phyloP scores from a whole-genome alignment of 2,113 vertebrate species.

The Thinocorus orbignyianus region DNA sequence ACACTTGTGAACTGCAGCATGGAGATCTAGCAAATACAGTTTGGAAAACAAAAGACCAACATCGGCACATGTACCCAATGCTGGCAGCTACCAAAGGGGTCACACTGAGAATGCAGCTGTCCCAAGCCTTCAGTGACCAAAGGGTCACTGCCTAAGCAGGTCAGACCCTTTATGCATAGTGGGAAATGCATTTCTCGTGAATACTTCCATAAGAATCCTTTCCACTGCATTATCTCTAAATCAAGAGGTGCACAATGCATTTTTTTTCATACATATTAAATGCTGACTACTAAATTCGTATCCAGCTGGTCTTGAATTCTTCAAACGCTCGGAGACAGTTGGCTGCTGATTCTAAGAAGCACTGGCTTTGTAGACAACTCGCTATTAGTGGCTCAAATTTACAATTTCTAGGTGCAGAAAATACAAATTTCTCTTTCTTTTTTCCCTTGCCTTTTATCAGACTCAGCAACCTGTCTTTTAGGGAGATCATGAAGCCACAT shows the following conservation, averaged over 20 bases:
- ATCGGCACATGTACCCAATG: fast-evolving
- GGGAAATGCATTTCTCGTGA: background rate
- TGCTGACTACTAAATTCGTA: background rate
- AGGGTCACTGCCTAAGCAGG: background rate
- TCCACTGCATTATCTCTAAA: background rate
- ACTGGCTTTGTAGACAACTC: background rate
- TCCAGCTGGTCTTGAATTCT: background rate
- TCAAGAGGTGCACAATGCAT: background rate
- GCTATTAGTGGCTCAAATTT: background rate
- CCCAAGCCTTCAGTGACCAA: background rate
- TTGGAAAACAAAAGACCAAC: background rate
- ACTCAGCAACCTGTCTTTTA: background rate
- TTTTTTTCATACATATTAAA: background rate
- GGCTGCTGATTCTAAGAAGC: background rate
- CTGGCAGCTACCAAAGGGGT: background rate
- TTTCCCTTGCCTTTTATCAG: background rate
- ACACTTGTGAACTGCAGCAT: background rate
- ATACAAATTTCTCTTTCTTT: background rate
- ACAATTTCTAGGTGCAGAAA: background rate
- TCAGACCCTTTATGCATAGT: background rate
- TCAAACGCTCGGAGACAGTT: background rate
- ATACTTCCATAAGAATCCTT: background rate
- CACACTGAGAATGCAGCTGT: background rate
- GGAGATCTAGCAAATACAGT: background rate
- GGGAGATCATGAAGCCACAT: background rate